Base-by-base conservation (phyloP, 2,113 vertebrate species). In the Cisticola juncidis region DNA sequence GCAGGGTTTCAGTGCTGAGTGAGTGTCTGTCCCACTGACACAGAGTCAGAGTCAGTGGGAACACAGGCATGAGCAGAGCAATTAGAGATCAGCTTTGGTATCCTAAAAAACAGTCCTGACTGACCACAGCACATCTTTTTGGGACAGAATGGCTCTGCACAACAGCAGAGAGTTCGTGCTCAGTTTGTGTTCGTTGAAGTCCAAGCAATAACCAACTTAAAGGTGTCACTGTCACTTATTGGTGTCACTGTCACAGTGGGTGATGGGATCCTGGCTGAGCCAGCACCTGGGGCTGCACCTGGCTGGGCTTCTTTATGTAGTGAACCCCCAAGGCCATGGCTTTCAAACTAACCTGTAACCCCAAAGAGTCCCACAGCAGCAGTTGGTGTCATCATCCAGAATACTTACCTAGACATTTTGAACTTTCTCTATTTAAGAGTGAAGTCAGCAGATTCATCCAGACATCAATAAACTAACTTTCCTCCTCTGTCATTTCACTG, bases 1-100 rank as follows among this genome's bases (percentile, higher is more conserved):
- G 36, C 45, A 84, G 38, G 5, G 0, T 50, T 47, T 53, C 56
- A 26, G 31, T 19, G 15, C 0, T 0, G 12, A 24, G 58, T 13
- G 11, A 28, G 9, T 21, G 10, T 65, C 62, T 80, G 58, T 64
- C 22, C 62, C 25, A 8, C 24, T 53, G 35, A 14, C 3, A 5
- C 17, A 61, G 31, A 28, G 9, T 66, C 25, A 4, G 25, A 28
- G 17, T 36, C 40, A n/a, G 7, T 13, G 38, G 62, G 58, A 68
- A 5, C 14, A 45, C 2, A 7, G 38, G 9, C 42, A 18, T 3
- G 9, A 71, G 29, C 25, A 77, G 44, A 28, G 14, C 20, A 69
- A 5, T 15, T 22, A 18, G 24, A 45, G n/a, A 36, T 72, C 36
- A 21, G 9, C 18, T 87, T 57, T 72, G 45, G 9, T 68, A 11